Percentiles rank a stretch among this genome's conserved stretches.
Conservation (phyloP, 2,888 invertebrate genomes). For the Tyria jacobaeae region DNA sequence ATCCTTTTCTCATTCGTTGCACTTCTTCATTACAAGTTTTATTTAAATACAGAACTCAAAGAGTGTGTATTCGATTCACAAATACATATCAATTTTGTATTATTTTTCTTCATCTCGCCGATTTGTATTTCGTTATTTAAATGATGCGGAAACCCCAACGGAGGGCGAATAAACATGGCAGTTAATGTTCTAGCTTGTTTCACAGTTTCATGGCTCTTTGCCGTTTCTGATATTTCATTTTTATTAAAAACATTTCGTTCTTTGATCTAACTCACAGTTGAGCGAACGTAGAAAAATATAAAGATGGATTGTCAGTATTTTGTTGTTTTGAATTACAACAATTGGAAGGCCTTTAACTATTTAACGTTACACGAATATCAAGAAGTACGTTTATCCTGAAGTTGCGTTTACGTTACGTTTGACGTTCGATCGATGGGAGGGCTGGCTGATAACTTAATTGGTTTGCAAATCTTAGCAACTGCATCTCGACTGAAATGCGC, state of each 20-base stretch:
- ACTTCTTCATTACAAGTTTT: not conserved
- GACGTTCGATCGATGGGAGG: too few relatives aligned
- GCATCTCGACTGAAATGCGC: too few relatives aligned
- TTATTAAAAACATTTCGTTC: slow-evolving; percentile 31
- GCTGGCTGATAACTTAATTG: too few relatives aligned
- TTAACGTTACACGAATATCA: not conserved
- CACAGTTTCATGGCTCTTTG: not conserved
- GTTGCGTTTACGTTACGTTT: too few relatives aligned
- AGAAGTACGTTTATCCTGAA: too few relatives aligned
- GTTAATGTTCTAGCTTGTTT: slow-evolving; percentile 43
- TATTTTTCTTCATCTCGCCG: slow-evolving; percentile 22
- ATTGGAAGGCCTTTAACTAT: not conserved
- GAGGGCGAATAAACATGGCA: slow-evolving; percentile 47
- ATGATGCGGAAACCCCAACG: slow-evolving; percentile 62
- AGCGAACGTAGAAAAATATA: not conserved
- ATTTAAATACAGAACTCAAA: not conserved
- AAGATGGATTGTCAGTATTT: not conserved
- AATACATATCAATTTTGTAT: not conserved
- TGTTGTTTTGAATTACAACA: not conserved
- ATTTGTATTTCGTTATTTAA: slow-evolving; percentile 70
- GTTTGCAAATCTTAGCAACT: too few relatives aligned
- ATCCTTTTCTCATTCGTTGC: not conserved
- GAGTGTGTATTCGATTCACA: not conserved
- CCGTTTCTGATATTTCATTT: slow-evolving; percentile 8
- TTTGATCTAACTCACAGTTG: slow-evolving; percentile 16